These are phyloP conservation scores for Oligia fasciuncula DNA, from an alignment of 2,888 invertebrate genomes.

Conservation along the genomic window DNA sequence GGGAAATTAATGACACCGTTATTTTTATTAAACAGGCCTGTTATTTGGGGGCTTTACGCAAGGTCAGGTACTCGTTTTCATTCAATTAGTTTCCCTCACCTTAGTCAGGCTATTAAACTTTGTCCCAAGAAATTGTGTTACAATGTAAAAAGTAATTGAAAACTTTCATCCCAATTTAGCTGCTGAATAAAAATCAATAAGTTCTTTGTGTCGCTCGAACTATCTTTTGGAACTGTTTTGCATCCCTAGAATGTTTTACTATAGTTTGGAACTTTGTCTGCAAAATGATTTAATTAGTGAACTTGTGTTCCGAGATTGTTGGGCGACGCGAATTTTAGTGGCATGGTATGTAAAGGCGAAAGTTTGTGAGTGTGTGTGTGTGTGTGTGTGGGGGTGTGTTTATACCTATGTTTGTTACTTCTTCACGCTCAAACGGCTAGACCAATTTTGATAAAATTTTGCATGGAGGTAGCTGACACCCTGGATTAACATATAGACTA, in stretches of 20 bases:
- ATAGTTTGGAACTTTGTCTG: constrained; percentile 21
- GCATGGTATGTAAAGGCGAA: no score
- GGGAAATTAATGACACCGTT: not conserved
- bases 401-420: no score
- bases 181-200: constrained; percentile 36
- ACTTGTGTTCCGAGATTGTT: not conserved
- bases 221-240: constrained; percentile 29
- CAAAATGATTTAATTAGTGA: constrained; percentile 32
- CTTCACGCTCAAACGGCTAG: no score
- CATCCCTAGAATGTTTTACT: constrained; percentile 25
- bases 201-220: constrained; percentile 5
- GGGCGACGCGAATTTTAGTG: not conserved
- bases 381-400: no score
- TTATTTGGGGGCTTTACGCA: no score
- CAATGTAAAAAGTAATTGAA: constrained; percentile 47
- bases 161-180: constrained; percentile 40
- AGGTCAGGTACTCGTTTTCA: constrained; percentile 2
- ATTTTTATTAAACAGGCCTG: not conserved
- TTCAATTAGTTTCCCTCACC: constrained; percentile 39
- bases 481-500: no score
- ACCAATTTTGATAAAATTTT: no score
- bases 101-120: constrained; percentile 39
- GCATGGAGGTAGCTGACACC: no score
- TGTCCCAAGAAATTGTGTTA: constrained; percentile 29
- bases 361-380: no score